Base-by-base conservation (phyloP, 2,113 vertebrate species). In the Rutilus rutilus region DNA sequence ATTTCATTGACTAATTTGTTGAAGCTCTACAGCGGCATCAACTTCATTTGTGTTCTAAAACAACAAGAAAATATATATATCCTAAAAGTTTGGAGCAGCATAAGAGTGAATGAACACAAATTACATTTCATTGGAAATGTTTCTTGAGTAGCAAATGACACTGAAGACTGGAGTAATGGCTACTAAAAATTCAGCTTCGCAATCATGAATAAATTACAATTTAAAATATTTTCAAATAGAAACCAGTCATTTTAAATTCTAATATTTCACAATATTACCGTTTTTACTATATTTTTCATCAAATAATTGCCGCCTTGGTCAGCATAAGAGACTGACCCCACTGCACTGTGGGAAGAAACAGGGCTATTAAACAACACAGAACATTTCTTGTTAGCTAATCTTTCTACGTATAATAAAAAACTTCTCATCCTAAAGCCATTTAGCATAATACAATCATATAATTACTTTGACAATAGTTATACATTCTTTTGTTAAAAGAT, bases 391-490 rank as follows among this genome's bases (percentile, higher is more conserved):
- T 33, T 4, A 79, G 23, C 23, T 79, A 62, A 17, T 75, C 42
- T 50, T 75, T 50, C n/a, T 75, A 42, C 8, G 42, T 42, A 50
- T 25, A 75, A 47, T 25, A 50, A 75, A 75, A 47, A 75, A 75
- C 67, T 27, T n/a, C 36, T 79, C 54, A 62, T 25, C 57, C 23
- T 79, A 62, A 59, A 42, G 23, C 23, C 57, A 27, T 42, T 60
- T 1, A 62, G n/a, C 8, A 17, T 39, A 42, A 42, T 39, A 60
- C 33, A 60, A 60, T 60, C 33, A 57, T 62, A 62, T 42, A 79
- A 79, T 79, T 39, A 25, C 57, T 17, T 39, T 79, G 78, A 62
- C 78, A 45, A 39, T 79, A 57, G 25, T 39, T 60, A 62, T 25
- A 42, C 19, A 81, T 67, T 81, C 42, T 50, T 25, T 50, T 80